Percentiles rank a stretch among this genome's conserved stretches.
Conservation (phyloP, 1,140 invertebrate species). For the Phocides pigmalion region DNA sequence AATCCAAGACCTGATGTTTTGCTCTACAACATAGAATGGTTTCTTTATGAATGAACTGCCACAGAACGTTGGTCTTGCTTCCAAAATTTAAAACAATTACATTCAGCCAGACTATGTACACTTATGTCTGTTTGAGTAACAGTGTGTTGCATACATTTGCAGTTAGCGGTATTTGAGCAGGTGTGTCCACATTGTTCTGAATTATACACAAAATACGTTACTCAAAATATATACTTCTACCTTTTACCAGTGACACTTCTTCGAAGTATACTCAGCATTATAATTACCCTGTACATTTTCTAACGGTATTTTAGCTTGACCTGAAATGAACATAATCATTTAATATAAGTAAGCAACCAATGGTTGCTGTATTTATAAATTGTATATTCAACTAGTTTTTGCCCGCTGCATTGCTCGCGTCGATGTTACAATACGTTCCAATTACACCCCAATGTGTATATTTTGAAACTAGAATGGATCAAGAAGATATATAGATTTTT, state of each 20-base stretch:
- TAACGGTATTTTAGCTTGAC: no score
- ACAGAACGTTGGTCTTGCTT: constrained; percentile 1
- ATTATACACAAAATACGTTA: neutral
- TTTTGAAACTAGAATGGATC: no score
- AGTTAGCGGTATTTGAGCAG: constrained; percentile 2
- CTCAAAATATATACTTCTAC: neutral
- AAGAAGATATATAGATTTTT: no score
- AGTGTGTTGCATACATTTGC: neutral
- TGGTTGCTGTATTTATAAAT: neutral
- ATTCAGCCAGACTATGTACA: constrained; percentile 6
- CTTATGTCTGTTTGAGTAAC: constrained; percentile 7
- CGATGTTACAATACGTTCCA: no score
- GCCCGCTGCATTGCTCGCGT: no score
- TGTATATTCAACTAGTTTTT: no score
- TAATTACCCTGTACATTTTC: no score
- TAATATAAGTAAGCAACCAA: no score
- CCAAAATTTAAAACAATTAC: constrained; percentile 12
- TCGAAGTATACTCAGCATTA: neutral
- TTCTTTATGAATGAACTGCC: constrained; percentile 19
- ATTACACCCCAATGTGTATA: no score
- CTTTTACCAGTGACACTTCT: neutral
- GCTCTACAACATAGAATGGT: neutral
- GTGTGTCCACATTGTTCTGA: neutral
- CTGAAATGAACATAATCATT: no score
- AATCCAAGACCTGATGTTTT: neutral